A percentile compares a stretch with the other conserved stretches of the same genome.
Evolutionary conservation across 2,113 vertebrate species (phyloP).

Genomic region (Pungitius pungitius): DNA sequence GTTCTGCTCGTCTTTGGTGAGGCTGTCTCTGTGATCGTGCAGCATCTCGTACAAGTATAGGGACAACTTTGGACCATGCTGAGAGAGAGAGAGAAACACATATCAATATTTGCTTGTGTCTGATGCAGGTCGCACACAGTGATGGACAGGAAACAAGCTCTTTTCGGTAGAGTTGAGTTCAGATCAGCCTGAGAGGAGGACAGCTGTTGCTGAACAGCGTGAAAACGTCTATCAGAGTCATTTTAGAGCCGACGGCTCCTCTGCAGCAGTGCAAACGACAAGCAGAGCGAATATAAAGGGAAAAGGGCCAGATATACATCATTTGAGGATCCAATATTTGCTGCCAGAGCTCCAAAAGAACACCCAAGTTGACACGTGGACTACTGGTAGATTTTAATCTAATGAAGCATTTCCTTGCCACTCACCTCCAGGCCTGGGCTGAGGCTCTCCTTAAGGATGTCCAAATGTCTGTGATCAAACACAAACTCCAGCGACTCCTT

Average conservation of each 20-base stretch:
- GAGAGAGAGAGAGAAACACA: neutral
- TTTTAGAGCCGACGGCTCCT: constrained; percentile 26
- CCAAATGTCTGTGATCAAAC: constrained; percentile 85
- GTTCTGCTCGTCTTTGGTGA: constrained; percentile 87
- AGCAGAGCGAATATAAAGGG: neutral
- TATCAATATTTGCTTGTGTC: neutral
- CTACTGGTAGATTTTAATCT: neutral
- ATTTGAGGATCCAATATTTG: neutral
- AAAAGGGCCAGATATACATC: neutral
- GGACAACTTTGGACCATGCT: constrained; percentile 95
- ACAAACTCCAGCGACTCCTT: constrained; percentile 88
- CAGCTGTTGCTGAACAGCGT: constrained; percentile 16
- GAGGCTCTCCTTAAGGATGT: constrained; percentile 93
- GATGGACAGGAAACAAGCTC: constrained; percentile 1
- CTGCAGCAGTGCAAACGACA: constrained; percentile 6
- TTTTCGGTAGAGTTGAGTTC: neutral
- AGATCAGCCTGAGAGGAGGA: constrained; percentile 2
- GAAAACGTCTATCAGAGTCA: constrained; percentile 20
- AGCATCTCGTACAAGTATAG: constrained; percentile 94
- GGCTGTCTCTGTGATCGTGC: constrained; percentile 85
- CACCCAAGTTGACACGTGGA: neutral
- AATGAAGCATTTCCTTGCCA: neutral
- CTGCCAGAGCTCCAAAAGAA: neutral
- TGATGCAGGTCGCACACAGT: neutral
- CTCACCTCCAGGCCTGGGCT: constrained; percentile 89